Conservation (phyloP, 2,113 vertebrate genomes). For the Cairina moschata region DNA sequence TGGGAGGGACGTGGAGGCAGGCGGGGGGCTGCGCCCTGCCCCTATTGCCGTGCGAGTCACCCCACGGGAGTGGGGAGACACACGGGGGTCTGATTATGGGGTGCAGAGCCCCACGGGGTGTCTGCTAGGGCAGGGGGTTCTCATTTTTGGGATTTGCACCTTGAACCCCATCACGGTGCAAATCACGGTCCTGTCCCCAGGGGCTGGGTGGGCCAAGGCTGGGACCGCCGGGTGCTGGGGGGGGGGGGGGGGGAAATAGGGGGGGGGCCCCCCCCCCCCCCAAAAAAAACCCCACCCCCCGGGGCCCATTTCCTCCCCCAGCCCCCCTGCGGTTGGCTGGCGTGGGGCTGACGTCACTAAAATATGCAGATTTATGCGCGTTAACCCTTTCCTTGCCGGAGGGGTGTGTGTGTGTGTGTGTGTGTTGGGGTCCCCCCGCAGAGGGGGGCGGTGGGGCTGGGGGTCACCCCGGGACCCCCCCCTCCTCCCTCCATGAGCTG, state of each 20-base stretch:
- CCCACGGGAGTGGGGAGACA: neutral
- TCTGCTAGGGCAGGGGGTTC: neutral
- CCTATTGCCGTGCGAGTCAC: neutral
- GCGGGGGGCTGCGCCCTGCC: neutral
- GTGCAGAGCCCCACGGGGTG: neutral
- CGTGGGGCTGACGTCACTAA: neutral
- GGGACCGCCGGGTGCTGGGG: neutral
- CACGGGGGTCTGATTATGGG: accelerated
- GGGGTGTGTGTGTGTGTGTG: no score
- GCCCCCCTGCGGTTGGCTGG: neutral
- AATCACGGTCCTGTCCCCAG: accelerated
- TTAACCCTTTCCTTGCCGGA: neutral
- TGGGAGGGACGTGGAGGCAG: conserved; percentile 3
- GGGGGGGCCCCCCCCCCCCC: neutral
- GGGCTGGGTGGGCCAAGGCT: neutral
- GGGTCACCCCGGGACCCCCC: neutral
- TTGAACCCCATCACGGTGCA: no score
- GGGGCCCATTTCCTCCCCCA: neutral
- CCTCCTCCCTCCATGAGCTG: neutral
- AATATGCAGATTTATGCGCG: neutral
- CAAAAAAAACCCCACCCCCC: no score
- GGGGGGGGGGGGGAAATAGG: neutral
- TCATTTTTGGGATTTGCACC: no score
- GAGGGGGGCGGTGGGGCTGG: neutral
- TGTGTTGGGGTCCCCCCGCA: neutral